phyloP scores from a whole-genome alignment of 92 coral and sea anemone genomes.

The Phymanthus crucifer region DNA sequence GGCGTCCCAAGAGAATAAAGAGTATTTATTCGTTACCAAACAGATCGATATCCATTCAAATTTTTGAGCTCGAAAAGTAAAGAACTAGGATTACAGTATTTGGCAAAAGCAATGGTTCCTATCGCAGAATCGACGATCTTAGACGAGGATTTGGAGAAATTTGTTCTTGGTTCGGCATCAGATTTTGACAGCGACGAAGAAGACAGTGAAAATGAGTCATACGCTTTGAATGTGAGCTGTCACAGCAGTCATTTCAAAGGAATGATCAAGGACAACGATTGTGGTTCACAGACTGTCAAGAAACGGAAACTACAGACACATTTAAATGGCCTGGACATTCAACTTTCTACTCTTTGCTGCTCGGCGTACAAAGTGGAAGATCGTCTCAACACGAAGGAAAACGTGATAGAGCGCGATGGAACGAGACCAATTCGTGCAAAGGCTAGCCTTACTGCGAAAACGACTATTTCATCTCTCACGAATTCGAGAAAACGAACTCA shows the following conservation, averaged over 20 bases:
- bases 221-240: constrained; percentile 71
- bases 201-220: constrained; percentile 46
- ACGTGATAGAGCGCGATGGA: neutral
- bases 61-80: neutral
- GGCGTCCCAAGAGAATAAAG: constrained; percentile 9
- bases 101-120: neutral
- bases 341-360: constrained; percentile 31
- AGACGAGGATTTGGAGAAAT: constrained; percentile 8
- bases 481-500: neutral
- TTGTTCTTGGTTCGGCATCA: constrained; percentile 5
- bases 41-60: neutral
- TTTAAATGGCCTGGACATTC: constrained; percentile 46
- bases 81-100: neutral
- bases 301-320: constrained; percentile 76
- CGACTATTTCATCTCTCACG: neutral
- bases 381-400: neutral
- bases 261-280: constrained; percentile 57
- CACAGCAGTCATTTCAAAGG: constrained; percentile 75
- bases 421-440: neutral
- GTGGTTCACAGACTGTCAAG: constrained; percentile 56
- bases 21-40: neutral
- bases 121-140: neutral
- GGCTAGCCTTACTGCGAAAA: neutral
- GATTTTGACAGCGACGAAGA: constrained; percentile 51
- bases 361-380: neutral